A percentile compares a stretch with the other conserved stretches of the same genome.
Conservation (phyloP, 2,797 vertebrate species). For the Pseudomugil tenellus region DNA sequence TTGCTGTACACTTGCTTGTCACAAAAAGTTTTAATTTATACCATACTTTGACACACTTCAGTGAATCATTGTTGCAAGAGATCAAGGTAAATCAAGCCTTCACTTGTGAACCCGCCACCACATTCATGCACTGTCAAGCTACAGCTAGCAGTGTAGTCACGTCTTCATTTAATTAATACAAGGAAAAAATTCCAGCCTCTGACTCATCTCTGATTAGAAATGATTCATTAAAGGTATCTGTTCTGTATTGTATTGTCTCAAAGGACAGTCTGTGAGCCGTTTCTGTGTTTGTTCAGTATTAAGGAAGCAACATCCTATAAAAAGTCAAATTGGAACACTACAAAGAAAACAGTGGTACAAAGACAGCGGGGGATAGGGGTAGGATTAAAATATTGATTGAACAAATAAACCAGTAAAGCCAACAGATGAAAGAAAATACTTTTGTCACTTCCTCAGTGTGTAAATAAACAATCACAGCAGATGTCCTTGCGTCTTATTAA, state of each 20-base stretch:
- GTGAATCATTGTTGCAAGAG: constrained; percentile 21
- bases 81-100: constrained; percentile 7
- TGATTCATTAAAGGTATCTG: constrained; percentile 18
- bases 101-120: constrained; percentile 11
- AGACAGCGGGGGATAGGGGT: constrained; percentile 8
- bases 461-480: constrained; percentile 72
- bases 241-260: neutral
- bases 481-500: constrained; percentile 47
- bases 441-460: constrained; percentile 62
- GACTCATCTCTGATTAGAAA: constrained; percentile 32
- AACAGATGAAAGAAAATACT: constrained; percentile 58
- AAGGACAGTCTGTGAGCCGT: constrained; percentile 9
- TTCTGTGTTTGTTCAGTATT: constrained; percentile 32
- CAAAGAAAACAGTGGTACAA: constrained; percentile 40
- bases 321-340: constrained; percentile 31
- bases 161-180: constrained; percentile 16
- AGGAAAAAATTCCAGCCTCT: constrained; percentile 16
- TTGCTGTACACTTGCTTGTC: too few relatives aligned
- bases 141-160: constrained; percentile 11
- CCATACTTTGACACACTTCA: constrained; percentile 6
- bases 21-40: neutral
- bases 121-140: constrained; percentile 11
- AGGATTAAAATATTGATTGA: constrained; percentile 57
- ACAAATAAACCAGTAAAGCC: constrained; percentile 63
- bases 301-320: constrained; percentile 30